Evolutionary conservation across 2,113 vertebrate species (phyloP).

Genomic region (Chaenocephalus aceratus): DNA sequence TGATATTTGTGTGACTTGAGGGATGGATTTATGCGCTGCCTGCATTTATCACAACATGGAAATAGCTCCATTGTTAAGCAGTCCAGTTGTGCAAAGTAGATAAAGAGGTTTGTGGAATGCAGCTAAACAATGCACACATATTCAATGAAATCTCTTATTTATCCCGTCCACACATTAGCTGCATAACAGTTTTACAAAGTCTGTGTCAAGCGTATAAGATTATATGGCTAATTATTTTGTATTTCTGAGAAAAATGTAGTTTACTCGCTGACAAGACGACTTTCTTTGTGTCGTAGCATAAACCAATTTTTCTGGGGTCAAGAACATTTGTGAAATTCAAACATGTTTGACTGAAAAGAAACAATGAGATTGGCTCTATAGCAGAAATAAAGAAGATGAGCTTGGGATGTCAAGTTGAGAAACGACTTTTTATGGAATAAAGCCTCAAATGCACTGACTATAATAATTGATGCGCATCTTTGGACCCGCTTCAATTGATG

Average conservation of each 20-base stretch:
- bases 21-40: slow-evolving; percentile 6
- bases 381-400: slow-evolving; percentile 11
- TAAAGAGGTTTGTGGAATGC: slow-evolving; percentile 18
- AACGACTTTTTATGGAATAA: neutral
- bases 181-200: neutral
- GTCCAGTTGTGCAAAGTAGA: slow-evolving; percentile 24
- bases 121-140: slow-evolving; percentile 8
- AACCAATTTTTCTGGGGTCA: neutral
- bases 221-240: neutral
- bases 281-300: neutral
- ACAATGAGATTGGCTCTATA: neutral
- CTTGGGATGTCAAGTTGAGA: neutral
- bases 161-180: neutral
- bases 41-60: slow-evolving; percentile 33
- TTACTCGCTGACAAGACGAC: neutral
- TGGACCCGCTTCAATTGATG: too few species aligned
- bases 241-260: neutral
- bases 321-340: neutral
- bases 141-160: neutral
- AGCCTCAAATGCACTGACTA: neutral
- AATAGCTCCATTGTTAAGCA: slow-evolving; percentile 26
- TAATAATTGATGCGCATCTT: too few species aligned
- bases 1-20: slow-evolving; percentile 39
- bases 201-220: neutral
- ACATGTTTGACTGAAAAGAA: neutral